Conservation (phyloP, 2,888 invertebrate species). For the Clitarchus hookeri region DNA sequence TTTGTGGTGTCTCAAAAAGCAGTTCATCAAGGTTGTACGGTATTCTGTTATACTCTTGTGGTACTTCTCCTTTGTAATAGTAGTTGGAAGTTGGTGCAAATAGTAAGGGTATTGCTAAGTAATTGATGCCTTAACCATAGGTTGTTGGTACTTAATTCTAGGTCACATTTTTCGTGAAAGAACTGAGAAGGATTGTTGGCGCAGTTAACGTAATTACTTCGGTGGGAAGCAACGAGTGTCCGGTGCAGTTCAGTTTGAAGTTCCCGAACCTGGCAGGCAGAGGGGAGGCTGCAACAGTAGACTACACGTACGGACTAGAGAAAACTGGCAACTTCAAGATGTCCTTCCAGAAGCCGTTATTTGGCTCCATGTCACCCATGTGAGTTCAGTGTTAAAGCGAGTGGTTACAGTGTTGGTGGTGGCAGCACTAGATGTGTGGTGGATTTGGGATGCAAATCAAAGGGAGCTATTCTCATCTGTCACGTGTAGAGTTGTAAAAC, state of each 20-base stretch:
- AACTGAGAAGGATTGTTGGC: slow-evolving; percentile 80
- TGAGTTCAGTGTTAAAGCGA: slow-evolving; percentile 54
- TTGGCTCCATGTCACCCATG: slow-evolving; percentile 70
- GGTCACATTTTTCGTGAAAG: slow-evolving; percentile 86
- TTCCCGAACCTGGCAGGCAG: slow-evolving; percentile 86
- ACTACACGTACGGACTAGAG: slow-evolving; percentile 85
- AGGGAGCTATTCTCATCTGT: no score
- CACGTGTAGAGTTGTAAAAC: no score
- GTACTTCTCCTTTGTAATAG: no score
- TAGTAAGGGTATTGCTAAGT: no score
- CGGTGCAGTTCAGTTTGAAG: slow-evolving; percentile 72
- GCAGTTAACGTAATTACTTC: slow-evolving; percentile 74
- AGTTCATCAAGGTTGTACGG: no score
- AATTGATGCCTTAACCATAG: no score
- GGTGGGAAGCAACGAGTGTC: slow-evolving; percentile 91
- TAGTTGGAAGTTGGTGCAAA: no score
- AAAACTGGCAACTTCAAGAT: slow-evolving; percentile 80
- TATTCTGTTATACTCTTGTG: no score
- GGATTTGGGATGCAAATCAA: no score
- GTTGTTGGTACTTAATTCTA: slow-evolving; percentile 51
- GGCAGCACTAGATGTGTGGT: neutral
- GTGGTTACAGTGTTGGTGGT: neutral
- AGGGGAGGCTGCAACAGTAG: slow-evolving; percentile 80
- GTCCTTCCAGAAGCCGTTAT: slow-evolving; percentile 82
- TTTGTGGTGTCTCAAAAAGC: no score